phyloP scores from a whole-genome alignment of 37 sponge, comb jelly and placozoan species.

The Aplysina aerophoba region DNA sequence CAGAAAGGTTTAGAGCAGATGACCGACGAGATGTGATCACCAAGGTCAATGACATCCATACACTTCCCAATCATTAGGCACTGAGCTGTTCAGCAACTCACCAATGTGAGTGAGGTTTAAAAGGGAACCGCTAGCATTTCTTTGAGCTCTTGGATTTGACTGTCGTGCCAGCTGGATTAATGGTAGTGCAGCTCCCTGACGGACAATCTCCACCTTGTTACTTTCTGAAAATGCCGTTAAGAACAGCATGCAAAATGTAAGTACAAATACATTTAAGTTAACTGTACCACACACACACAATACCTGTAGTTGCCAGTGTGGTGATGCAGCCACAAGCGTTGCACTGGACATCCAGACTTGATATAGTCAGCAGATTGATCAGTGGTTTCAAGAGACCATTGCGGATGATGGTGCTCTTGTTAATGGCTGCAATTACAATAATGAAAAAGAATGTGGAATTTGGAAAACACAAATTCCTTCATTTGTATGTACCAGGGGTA shows the following conservation, averaged over 20 bases:
- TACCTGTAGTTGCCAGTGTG: conserved; percentile 87
- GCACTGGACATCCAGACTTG: conserved; percentile 83
- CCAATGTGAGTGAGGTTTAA: conserved; percentile 90
- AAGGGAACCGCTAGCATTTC: conserved; percentile 84
- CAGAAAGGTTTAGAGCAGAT: neutral
- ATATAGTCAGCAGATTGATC: conserved; percentile 56
- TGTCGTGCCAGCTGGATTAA: conserved; percentile 58
- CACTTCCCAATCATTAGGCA: too few relatives aligned
- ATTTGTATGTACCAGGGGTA: too few relatives aligned
- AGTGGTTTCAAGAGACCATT: conserved; percentile 77
- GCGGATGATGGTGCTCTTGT: conserved; percentile 76
- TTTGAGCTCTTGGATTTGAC: conserved; percentile 63
- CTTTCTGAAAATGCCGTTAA: conserved; percentile 38
- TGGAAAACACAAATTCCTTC: too few relatives aligned
- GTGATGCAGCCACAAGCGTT: conserved; percentile 93
- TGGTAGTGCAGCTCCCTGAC: conserved; percentile 66
- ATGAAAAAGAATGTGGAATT: too few relatives aligned
- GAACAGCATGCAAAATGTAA: neutral
- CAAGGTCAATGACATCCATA: too few relatives aligned
- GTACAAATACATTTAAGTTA: neutral
- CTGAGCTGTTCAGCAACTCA: too few relatives aligned
- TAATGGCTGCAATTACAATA: too few relatives aligned
- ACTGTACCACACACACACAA: neutral
- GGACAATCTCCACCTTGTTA: conserved; percentile 74
- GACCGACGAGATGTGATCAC: neutral